Percentiles rank a stretch among this genome's conserved stretches.
These are phyloP conservation scores for Uropetala carovei DNA, from an alignment of 2,888 invertebrate species.

Conservation along the genomic window DNA sequence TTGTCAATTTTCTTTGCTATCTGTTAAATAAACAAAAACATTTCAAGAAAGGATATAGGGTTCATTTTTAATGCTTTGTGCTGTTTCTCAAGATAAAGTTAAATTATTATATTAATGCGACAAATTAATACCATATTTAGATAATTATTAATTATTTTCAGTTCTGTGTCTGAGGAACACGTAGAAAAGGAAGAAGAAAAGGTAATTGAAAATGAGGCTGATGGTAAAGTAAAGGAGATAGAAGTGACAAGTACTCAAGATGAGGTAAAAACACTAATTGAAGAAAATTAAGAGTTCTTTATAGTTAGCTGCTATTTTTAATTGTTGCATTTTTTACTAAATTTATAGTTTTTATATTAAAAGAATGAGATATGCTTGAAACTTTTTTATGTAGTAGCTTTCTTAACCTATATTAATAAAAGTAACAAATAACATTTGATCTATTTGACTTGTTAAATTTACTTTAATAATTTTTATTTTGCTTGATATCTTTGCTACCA, in stretches of 20 bases:
- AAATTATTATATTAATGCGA: too few species aligned
- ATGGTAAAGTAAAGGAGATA: slow-evolving; percentile 50
- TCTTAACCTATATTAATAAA: neutral
- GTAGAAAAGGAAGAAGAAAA: slow-evolving; percentile 44
- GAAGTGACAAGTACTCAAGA: slow-evolving; percentile 48
- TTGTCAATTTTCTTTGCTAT: too few species aligned
- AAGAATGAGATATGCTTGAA: slow-evolving; percentile 36
- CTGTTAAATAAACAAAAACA: too few species aligned
- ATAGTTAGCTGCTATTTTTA: slow-evolving; percentile 51
- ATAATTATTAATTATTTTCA: neutral
- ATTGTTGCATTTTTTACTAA: slow-evolving; percentile 47
- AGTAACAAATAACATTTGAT: slow-evolving; percentile 36
- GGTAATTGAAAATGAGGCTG: slow-evolving; percentile 59
- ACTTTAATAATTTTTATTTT: slow-evolving; percentile 3
- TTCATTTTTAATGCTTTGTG: neutral
- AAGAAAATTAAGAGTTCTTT: slow-evolving; percentile 58
- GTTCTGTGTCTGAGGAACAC: slow-evolving; percentile 26
- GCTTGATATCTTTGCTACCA: slow-evolving; percentile 30
- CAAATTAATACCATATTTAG: too few species aligned
- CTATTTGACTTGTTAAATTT: neutral
- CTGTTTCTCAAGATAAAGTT: neutral
- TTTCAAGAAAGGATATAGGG: too few species aligned
- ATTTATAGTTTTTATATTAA: slow-evolving; percentile 30
- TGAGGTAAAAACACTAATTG: slow-evolving; percentile 51
- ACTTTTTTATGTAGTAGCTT: slow-evolving; percentile 34